phyloP scores from a whole-genome alignment of 2,113 vertebrate species.

The Laticauda laticaudata region DNA sequence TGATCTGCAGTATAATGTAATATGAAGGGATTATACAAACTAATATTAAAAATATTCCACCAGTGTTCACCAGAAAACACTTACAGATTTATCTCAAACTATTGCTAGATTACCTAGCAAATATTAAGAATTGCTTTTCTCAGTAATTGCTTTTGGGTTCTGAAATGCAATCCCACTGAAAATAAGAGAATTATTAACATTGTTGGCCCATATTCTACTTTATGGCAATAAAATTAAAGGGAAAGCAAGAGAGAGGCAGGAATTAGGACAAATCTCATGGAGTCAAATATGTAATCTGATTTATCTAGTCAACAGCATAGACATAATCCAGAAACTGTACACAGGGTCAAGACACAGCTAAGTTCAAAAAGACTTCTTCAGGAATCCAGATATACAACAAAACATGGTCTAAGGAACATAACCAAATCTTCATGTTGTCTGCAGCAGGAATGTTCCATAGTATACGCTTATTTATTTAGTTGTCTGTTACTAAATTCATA shows the following conservation, averaged over 20 bases:
- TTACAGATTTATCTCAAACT: background rate
- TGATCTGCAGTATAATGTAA: background rate
- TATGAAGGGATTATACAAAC: background rate
- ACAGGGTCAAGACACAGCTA: background rate
- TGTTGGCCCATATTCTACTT: background rate
- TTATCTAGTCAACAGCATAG: background rate
- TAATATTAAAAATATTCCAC: background rate
- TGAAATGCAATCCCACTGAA: background rate
- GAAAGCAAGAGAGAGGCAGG: background rate
- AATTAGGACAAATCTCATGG: background rate
- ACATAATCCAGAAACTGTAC: background rate
- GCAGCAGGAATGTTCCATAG: background rate
- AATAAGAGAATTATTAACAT: background rate
- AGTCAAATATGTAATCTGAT: background rate
- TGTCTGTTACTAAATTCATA: background rate
- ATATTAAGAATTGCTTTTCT: background rate
- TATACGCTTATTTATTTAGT: background rate
- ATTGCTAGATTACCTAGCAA: background rate
- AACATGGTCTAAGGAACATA: background rate
- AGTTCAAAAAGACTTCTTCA: background rate
- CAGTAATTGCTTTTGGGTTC: background rate
- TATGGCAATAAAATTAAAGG: background rate
- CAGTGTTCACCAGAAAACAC: background rate
- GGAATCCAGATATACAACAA: background rate
- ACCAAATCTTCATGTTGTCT: background rate